Conservation (phyloP, 2,888 invertebrate species). For the Oscheius onirici region DNA sequence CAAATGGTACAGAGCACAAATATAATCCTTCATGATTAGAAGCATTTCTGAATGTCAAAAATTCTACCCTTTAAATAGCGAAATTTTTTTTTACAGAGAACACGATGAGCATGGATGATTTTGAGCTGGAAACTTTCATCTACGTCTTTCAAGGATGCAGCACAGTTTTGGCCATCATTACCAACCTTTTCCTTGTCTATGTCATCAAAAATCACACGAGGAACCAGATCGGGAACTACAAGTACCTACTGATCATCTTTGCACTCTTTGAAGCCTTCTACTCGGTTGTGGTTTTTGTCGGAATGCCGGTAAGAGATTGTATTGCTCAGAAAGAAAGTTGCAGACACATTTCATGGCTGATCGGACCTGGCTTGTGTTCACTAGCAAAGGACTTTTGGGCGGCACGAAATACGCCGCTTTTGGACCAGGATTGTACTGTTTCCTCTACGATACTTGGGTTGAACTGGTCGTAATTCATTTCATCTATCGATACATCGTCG, state of each 20-base stretch:
- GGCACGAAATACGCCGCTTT: background rate
- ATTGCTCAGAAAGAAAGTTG: background rate
- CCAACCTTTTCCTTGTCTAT: slow-evolving; percentile 8
- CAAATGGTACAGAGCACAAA: too few species aligned
- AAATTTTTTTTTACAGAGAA: too few species aligned
- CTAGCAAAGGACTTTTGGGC: background rate
- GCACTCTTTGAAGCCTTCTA: slow-evolving; percentile 12
- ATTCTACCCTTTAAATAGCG: too few species aligned
- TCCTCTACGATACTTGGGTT: slow-evolving; percentile 7
- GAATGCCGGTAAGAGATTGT: slow-evolving; percentile 11
- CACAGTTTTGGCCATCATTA: background rate
- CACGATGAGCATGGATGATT: too few species aligned
- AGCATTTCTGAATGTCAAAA: too few species aligned
- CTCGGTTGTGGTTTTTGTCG: background rate
- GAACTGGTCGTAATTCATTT: background rate
- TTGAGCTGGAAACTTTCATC: too few species aligned
- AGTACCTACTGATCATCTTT: slow-evolving; percentile 6
- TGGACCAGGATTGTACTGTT: slow-evolving; percentile 3
- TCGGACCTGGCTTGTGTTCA: background rate
- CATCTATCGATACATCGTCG: background rate
- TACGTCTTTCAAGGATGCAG: background rate
- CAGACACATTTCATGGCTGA: slow-evolving; percentile 7
- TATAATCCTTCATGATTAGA: too few species aligned
- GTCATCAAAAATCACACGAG: background rate
- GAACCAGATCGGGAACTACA: slow-evolving; percentile 10